Evolutionary conservation across 2,888 invertebrate genomes (phyloP), one percentile per base, ranked within the genome.

Genomic region (Deilephila porcellus): DNA sequence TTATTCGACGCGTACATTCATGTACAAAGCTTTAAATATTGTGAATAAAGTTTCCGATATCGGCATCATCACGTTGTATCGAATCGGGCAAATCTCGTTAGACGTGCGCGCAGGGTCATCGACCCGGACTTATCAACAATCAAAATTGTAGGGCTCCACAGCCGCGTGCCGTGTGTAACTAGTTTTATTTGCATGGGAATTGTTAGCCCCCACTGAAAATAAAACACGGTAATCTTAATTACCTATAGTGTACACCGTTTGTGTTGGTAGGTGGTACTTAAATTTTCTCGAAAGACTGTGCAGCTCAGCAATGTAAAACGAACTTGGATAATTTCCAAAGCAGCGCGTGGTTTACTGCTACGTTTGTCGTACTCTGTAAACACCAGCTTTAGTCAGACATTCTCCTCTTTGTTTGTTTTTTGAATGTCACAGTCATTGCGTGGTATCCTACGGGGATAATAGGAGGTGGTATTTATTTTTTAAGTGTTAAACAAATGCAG

Each of bases 121-220:
- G 88, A 94, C 91, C 93, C 91, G 88, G 87, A 91, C 86, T 92
- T 92, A 91, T 91, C 90, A 90, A 89, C 90, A 88, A 89, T 91
- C 86, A 88, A 90, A 89, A 87, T 87, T 85, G 86, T 90, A 85
- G 85, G 86, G 87, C 88, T 88, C 87, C 83, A 81, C 78, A 76
- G 80, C 78, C 73, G 76, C 74, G 75, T 75, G 74, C 76, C 74
- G 76, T 45, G 60, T 72, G 74, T 75, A 75, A 76, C 79, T 80
- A 81, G 79, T 73, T 81, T 79, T 88, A 90, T 90, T 90, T 90
- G 90, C 90, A 88, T 88, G 86, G 83, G 83, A 85, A 81, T 78
- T 80, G 81, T 81, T 81, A 79, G 74, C 78, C 56, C 59, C 64
- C 5, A 14, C 52, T 17, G 25, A 67, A 67, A 67, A 63, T 37